A percentile compares a stretch with the other conserved stretches of the same genome.
Conservation (phyloP, 2,797 vertebrate species). For the Lophotriccus pileatus region DNA sequence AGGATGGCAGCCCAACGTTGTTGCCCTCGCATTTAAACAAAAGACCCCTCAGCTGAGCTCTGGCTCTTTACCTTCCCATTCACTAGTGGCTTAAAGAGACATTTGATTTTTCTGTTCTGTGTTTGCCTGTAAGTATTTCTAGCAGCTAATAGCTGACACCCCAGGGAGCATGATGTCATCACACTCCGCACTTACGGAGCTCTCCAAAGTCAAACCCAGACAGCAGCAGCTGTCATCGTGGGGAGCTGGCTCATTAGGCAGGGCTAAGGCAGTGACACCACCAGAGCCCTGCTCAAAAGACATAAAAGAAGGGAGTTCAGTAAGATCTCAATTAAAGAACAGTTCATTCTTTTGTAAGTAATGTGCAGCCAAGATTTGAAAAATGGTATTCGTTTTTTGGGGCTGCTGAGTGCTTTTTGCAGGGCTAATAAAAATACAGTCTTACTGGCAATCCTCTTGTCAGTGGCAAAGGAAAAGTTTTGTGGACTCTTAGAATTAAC, state of each 20-base stretch:
- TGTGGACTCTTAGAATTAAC: neutral
- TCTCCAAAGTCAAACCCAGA: conserved; percentile 33
- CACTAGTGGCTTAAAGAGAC: conserved; percentile 24
- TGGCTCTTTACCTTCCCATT: conserved; percentile 4
- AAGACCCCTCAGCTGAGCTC: neutral
- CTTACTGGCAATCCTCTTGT: neutral
- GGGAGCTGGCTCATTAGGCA: neutral
- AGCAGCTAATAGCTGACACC: conserved; percentile 67
- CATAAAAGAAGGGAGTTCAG: neutral
- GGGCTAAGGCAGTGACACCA: neutral
- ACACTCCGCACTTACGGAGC: conserved; percentile 22
- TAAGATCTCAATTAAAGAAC: neutral
- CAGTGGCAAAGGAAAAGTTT: neutral
- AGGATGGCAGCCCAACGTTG: neutral
- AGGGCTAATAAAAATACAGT: neutral
- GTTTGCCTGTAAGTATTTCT: conserved; percentile 69
- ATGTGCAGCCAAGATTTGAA: neutral
- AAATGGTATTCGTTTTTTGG: neutral
- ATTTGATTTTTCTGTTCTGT: conserved; percentile 61
- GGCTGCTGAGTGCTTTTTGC: neutral
- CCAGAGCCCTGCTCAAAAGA: neutral
- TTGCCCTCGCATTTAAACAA: neutral
- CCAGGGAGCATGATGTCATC: conserved; percentile 66
- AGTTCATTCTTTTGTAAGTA: neutral
- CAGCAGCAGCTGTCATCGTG: conserved; percentile 22